These are phyloP conservation scores for Andricus grossulariae DNA, from an alignment of 1,140 invertebrate genomes.

Conservation along the genomic window DNA sequence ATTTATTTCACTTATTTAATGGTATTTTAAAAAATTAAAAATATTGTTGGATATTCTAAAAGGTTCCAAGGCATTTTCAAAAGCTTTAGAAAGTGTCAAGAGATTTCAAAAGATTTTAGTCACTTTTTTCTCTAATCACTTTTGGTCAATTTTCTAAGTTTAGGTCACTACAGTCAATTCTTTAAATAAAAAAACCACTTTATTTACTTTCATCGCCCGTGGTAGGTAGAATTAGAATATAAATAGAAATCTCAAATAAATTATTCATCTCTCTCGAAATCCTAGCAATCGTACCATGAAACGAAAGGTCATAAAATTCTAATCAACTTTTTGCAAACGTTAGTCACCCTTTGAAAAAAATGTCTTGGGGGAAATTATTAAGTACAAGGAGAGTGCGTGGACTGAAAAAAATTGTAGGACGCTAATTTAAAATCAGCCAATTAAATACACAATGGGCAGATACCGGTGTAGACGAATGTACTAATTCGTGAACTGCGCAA, in stretches of 20 bases:
- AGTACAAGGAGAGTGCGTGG: background rate
- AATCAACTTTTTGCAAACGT: background rate
- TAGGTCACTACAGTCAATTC: no score
- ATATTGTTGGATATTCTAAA: no score
- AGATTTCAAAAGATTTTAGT: no score
- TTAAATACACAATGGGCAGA: constrained; percentile 24
- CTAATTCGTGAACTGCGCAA: constrained; percentile 56
- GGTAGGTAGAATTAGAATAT: no score
- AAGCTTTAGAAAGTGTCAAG: no score
- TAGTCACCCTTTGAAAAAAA: constrained; percentile 33
- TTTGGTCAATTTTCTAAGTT: no score
- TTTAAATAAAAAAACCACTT: no score
- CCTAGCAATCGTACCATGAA: background rate
- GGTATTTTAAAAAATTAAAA: no score
- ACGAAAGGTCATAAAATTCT: background rate
- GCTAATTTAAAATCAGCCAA: constrained; percentile 17
- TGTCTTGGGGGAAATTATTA: constrained; percentile 30
- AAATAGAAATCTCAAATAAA: background rate
- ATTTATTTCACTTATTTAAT: no score
- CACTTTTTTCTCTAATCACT: no score
- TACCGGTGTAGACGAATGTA: constrained; percentile 43
- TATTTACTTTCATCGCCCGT: no score
- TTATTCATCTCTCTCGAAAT: background rate
- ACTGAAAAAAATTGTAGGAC: background rate
- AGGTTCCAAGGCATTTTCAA: no score